Conservation (phyloP, 2,888 invertebrate species). For the Cheilosia impressa region DNA sequence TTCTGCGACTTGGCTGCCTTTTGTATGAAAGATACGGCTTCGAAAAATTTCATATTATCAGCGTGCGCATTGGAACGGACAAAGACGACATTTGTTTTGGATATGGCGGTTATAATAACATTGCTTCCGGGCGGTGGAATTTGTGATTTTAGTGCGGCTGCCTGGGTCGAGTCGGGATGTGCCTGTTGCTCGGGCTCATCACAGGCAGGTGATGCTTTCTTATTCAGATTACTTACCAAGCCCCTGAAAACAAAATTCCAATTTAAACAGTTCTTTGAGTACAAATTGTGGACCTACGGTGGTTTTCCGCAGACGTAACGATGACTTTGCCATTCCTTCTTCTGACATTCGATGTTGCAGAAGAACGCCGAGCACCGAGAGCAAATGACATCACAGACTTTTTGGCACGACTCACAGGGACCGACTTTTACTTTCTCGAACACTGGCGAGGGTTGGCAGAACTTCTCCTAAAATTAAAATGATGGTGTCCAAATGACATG, state of each 20-base stretch:
- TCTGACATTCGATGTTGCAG: conserved; percentile 80
- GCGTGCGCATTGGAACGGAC: conserved; percentile 79
- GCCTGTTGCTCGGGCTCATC: neutral
- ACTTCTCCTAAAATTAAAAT: conserved; percentile 45
- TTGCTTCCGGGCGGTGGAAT: conserved; percentile 78
- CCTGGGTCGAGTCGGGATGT: conserved; percentile 13
- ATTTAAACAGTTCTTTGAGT: neutral
- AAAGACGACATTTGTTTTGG: conserved; percentile 80
- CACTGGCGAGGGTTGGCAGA: conserved; percentile 3
- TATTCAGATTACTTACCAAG: neutral
- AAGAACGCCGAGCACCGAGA: conserved; percentile 77
- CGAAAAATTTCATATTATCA: conserved; percentile 78
- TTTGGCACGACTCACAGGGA: conserved; percentile 75
- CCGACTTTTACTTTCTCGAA: conserved; percentile 34
- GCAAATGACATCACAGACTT: conserved; percentile 76
- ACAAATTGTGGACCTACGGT: conserved; percentile 71
- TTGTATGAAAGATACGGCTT: conserved; percentile 77
- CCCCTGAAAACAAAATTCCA: neutral
- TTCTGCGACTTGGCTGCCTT: conserved; percentile 72
- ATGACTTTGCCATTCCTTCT: conserved; percentile 78
- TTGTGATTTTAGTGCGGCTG: conserved; percentile 54
- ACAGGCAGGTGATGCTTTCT: neutral
- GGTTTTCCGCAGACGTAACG: conserved; percentile 78
- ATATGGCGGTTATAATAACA: conserved; percentile 80
- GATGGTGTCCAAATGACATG: too few relatives aligned